Base-by-base conservation (phyloP, 2,113 vertebrate species). In the Oryzias javanicus region DNA sequence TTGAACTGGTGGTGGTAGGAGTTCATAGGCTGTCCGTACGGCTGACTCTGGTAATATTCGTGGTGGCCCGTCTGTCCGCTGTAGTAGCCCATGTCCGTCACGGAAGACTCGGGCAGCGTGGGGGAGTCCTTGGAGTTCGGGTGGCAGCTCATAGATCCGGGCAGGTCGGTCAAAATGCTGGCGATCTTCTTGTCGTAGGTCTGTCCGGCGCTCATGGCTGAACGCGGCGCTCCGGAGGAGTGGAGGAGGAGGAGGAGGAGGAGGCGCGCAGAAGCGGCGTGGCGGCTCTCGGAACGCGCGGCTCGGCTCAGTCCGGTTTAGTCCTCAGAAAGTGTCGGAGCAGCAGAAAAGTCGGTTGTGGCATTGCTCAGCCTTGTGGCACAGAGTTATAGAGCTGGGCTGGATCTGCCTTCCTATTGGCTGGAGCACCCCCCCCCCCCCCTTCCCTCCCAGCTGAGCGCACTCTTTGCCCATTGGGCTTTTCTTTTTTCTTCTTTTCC, bases 21-120 rank as follows among this genome's bases (percentile, higher is more conserved):
- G 78, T 93, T 93, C 86, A 94, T 91, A 15, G 93, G 91, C 80
- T 96, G 95, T 48, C 92, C 90, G 64, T 95, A 96, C 18, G 91
- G 67, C 55, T 94, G 94, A 22, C 87, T 86, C 40, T 94, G 91
- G 70, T 96, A 99, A 59, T 93, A 98, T 58, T 99, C 96, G 47
- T 97, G 96, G 54, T 97, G 96, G 35, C 81, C 50, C 70, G 91
- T 76, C 47, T 93, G 92, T 17, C 91, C 87, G 72, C 92, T 97
- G 91, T 97, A 99, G 90, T 96, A 98, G 83, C 96, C 96, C 93
- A 98, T 90, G 57, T 99, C 96, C 35, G 97, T 98, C 84, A 96
- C 94, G 0, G 96, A 94, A 4, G 96, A 98, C 87, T 98, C 97
- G 0, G 97, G 97, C 10, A 97, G 91, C 3, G 97, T 98, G 14